phyloP scores from a whole-genome alignment of 2,797 vertebrate species.

The Brachyrhaphis roseni region DNA sequence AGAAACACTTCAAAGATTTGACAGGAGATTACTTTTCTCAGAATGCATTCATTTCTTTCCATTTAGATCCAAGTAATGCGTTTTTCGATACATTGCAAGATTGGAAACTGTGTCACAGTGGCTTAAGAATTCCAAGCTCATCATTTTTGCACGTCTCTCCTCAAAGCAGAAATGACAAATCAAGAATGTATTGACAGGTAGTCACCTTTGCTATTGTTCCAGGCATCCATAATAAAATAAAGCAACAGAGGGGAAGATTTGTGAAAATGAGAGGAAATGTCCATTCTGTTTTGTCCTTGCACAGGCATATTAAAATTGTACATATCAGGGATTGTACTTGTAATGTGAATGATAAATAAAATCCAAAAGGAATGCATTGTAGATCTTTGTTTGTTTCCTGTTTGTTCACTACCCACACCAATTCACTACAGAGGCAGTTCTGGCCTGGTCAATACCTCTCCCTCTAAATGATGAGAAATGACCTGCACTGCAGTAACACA shows the following conservation, averaged over 20 bases:
- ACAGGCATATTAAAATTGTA: neutral
- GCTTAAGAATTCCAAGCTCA: neutral
- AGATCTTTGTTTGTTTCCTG: conserved; percentile 34
- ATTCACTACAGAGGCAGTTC: conserved; percentile 56
- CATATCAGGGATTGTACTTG: neutral
- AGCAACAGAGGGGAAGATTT: neutral
- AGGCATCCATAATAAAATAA: neutral
- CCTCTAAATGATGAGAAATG: conserved; percentile 80
- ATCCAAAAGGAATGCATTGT: conserved; percentile 9
- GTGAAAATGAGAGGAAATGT: neutral
- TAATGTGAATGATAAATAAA: neutral
- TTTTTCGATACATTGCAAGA: neutral
- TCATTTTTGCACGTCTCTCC: neutral
- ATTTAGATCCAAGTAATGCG: neutral
- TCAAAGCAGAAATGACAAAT: neutral
- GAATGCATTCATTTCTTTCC: neutral
- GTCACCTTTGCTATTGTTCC: neutral
- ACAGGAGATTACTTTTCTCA: neutral
- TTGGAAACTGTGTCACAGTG: neutral
- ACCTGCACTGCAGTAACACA: conserved; percentile 73
- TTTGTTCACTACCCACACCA: conserved; percentile 47
- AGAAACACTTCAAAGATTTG: neutral
- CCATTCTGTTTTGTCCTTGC: neutral
- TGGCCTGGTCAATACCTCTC: conserved; percentile 72
- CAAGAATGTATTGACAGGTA: neutral